phyloP scores from a whole-genome alignment of 2,888 invertebrate genomes.

The Phytoseiulus persimilis region DNA sequence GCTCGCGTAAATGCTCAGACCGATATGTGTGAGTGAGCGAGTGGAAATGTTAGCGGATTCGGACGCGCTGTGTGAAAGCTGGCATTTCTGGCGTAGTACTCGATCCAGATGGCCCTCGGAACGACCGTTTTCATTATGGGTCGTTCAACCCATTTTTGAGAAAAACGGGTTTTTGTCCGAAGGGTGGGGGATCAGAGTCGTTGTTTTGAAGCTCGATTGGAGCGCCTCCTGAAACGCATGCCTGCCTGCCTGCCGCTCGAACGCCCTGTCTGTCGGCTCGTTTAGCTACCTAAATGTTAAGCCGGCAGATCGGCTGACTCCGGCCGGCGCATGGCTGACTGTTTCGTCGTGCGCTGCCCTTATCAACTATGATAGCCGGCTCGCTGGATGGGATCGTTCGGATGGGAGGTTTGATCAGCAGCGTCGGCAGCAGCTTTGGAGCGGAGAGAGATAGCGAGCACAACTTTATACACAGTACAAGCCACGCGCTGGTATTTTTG shows the following conservation, averaged over 20 bases:
- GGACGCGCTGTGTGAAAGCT: too few relatives aligned
- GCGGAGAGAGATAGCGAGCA: background rate
- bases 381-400: background rate
- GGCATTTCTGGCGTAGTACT: background rate
- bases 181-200: background rate
- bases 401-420: background rate
- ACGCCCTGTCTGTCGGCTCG: background rate
- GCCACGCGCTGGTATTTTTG: background rate
- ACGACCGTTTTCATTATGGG: conserved; percentile 5
- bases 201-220: background rate
- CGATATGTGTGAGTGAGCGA: background rate
- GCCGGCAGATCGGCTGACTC: background rate
- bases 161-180: background rate
- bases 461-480: background rate
- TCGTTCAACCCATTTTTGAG: conserved; percentile 5
- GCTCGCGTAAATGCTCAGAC: too few relatives aligned
- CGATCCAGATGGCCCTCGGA: background rate
- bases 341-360: background rate
- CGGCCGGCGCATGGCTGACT: background rate
- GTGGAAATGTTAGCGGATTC: background rate
- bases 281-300: background rate
- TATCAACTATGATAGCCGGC: background rate
- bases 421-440: background rate
- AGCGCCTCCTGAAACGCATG: background rate
- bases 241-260: background rate